These are phyloP conservation scores for Mola mola DNA, from an alignment of 2,113 vertebrate species.

Conservation along the genomic window DNA sequence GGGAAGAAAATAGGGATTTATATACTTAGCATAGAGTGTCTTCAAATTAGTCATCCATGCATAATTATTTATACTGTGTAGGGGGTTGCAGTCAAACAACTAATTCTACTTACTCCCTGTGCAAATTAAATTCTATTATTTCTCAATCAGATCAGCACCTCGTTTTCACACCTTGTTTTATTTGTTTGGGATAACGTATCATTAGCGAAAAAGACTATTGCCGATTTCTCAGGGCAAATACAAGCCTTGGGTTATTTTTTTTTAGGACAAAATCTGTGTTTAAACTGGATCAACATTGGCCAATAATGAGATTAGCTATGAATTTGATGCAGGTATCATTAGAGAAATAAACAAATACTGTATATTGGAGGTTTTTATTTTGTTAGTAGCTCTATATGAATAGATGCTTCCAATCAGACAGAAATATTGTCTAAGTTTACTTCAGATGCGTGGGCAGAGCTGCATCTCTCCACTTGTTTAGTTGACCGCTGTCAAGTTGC, in stretches of 20 bases:
- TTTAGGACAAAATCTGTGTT: conserved; percentile 46
- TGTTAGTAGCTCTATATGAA: conserved; percentile 21
- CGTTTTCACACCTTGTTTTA: conserved; percentile 85
- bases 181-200: conserved; percentile 70
- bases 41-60: conserved; percentile 93
- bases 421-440: conserved; percentile 21
- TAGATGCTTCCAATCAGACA: conserved; percentile 28
- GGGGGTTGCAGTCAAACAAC: conserved; percentile 87
- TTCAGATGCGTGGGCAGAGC: conserved; percentile 23
- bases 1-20: conserved; percentile 90
- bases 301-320: conserved; percentile 38
- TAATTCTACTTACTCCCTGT: conserved; percentile 91
- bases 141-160: conserved; percentile 72
- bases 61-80: conserved; percentile 94
- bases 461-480: conserved; percentile 28
- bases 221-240: conserved; percentile 65
- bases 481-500: conserved; percentile 77
- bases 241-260: conserved; percentile 30
- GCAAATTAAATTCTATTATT: conserved; percentile 89
- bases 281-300: conserved; percentile 38
- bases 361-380: not conserved
- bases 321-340: conserved; percentile 16
- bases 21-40: conserved; percentile 92
- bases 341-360: conserved; percentile 6
- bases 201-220: conserved; percentile 65